Base-by-base conservation (phyloP, 1,140 invertebrate species). In the Plectus sambesii region DNA sequence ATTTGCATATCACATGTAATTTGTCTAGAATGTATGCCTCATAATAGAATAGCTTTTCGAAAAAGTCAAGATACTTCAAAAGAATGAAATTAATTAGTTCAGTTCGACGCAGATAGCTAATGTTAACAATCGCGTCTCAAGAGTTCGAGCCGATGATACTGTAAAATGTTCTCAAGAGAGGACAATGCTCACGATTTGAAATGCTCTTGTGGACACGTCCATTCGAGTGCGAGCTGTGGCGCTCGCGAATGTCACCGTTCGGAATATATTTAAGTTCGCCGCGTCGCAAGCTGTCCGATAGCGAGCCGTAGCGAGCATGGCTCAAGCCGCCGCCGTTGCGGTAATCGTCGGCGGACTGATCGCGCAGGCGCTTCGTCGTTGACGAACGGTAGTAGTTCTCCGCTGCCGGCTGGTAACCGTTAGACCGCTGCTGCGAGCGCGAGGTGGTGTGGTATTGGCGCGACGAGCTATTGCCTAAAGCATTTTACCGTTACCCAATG, bases 191-290 rank as follows among this genome's bases (percentile, higher is more conserved):
- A 51, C 55, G 46, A 25, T 55, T 58, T 6, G 57, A 59, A 25
- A 54, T 61, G 43, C 59, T 57, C 36, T 62, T 59, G 45, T 63
- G 58, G 55, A 66, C 55, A 19, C 49, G 42, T 8, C 41, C 42
- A 20, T 49, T 46, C n/a, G n/a, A n/a, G n/a, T n/a, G n/a, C n/a
- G n/a, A n/a, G 6, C 36, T 30, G 26, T 48, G 39, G 35, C 48
- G 54, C 8, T 56, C 46, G 41, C 55, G 58, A 25, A 63, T 44
- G 12, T 63, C 62, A 8, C 62, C 62, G 40, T 63, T 63, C 22
- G 62, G 62, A 17, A 55, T 49, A 46, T 63, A 63, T 49, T 62
- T 62, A 25, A 65, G 42, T 17, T 63, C 62, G 24, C 62, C 62
- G 41, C 61, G 58, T 27, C 62, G 58, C 27, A 63, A 54, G 36